Evolutionary conservation across 2,113 vertebrate species (phyloP), one percentile per base, ranked within the genome.

Genomic region (Diadophis punctatus): DNA sequence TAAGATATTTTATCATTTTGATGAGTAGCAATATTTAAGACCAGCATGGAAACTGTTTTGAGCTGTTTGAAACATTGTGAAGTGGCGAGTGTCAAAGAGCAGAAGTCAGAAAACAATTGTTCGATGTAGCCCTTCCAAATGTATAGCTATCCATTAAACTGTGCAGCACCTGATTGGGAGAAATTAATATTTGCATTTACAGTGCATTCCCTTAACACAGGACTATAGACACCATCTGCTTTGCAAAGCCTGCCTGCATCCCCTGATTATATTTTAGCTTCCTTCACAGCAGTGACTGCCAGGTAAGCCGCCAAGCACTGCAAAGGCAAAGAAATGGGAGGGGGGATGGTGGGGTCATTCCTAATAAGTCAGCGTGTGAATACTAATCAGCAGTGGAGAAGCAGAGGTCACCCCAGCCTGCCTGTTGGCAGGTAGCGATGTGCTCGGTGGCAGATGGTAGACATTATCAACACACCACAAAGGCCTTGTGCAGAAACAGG

Each of bases 361-460:
- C 97, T 97, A 98, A 98, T 98, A 97, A 98, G 98, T 80, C 95
- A 90, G 97, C 22, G 87, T 97, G 97, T 97, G 98, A 98, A 98
- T 98, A 97, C 97, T 98, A 97, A 98, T 98, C 96, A 98, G 98
- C 90, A 86, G 92, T 93, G 97, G 96, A 97, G 97, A 98, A 93
- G 97, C 97, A 97, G 97, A 97, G 98, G 98, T 98, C 98, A 98
- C 96, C 96, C 84, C 96, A 95, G 98, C 94, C 97, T 96, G 97
- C 97, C 97, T 97, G 96, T 94, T 98, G 97, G 97, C 97, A 98
- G 98, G 98, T 97, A 98, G 98, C 96, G 94, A 95, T 98, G 98
- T 98, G 98, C 97, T 98, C 97, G 80, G 96, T 98, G 97, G 97
- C 98, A 98, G 97, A 98, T 98, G 98, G 98, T 97, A 97, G 97